Conservation (phyloP, 2,113 vertebrate species). For the Nannospalax galili region DNA sequence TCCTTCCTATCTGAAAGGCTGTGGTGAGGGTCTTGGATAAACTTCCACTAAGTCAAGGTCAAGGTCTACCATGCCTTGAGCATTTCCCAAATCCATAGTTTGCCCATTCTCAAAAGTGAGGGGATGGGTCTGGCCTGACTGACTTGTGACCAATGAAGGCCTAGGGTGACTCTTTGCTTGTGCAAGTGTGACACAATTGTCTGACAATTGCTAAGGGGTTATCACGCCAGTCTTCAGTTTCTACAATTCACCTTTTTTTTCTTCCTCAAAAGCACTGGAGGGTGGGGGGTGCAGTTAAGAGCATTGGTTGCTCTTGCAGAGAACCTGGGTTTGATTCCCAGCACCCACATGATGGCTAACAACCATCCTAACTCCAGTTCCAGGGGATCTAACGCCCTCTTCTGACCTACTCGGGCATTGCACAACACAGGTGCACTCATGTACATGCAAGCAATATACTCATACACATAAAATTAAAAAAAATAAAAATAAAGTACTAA, state of each 20-base stretch:
- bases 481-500: not conserved
- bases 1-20: not conserved
- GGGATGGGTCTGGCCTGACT: not conserved
- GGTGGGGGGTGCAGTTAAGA: too few species aligned
- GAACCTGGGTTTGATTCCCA: too few species aligned
- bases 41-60: not conserved
- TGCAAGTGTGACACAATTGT: not conserved
- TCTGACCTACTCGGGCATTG: too few species aligned
- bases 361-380: too few species aligned
- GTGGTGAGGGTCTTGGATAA: not conserved
- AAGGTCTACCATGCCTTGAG: not conserved
- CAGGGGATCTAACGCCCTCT: too few species aligned
- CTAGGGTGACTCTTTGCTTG: not conserved
- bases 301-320: too few species aligned
- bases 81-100: not conserved
- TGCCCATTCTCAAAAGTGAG: not conserved
- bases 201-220: not conserved
- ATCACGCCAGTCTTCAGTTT: not conserved
- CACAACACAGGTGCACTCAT: too few species aligned
- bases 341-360: too few species aligned
- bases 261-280: not conserved
- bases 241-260: not conserved
- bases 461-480: not conserved
- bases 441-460: not conserved
- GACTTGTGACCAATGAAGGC: not conserved